Evolutionary conservation across 2,888 invertebrate species (phyloP), one percentile per base, ranked within the genome.

Genomic region (Cheilosia vulpina): DNA sequence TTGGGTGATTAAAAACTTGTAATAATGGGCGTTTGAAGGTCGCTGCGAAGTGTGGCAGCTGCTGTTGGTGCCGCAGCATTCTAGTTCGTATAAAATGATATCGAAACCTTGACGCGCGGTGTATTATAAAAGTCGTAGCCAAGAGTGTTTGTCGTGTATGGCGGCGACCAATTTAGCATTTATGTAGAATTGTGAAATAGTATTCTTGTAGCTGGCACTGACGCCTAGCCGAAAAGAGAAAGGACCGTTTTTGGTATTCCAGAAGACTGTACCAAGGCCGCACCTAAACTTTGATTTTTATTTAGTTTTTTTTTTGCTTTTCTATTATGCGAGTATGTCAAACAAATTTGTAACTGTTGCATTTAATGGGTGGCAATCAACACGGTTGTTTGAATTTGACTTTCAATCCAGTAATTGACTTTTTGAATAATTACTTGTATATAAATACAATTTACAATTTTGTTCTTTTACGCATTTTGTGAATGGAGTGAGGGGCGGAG

Each of bases 1-100:
- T 66, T 13, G 57, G 62, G 47, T 63, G 73, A 68, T 34, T 77
- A 21, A 57, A 45, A 63, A 17, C 52, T 45, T 68, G 62, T 83
- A 78, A 73, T 78, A 73, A 78, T 83, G 73, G 83, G 78, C 78
- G 78, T 83, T 57, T 83, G 83, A 83, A 83, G 83, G 83, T 83
- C 78, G 78, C 43, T 58, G 78, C 63, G 65, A 69, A 73, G 68
- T 73, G 68, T 58, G 65, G 31, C 83, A 47, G 62, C 45, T 43
- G 65, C 55, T n/a, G 57, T 34, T 47, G 45, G 15, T 52, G 50
- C 19, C 21, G 63, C 57, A 55, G 50, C 62, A 68, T 69, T 78
- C 83, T 83, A 78, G 55, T 68, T 24, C 55, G 43, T 72, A 83
- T 83, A 66, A 77, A 83, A 78, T 72, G 63, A 58, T 73, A 78